Conservation (phyloP, 2,888 invertebrate species). For the Amphipoea lucens region DNA sequence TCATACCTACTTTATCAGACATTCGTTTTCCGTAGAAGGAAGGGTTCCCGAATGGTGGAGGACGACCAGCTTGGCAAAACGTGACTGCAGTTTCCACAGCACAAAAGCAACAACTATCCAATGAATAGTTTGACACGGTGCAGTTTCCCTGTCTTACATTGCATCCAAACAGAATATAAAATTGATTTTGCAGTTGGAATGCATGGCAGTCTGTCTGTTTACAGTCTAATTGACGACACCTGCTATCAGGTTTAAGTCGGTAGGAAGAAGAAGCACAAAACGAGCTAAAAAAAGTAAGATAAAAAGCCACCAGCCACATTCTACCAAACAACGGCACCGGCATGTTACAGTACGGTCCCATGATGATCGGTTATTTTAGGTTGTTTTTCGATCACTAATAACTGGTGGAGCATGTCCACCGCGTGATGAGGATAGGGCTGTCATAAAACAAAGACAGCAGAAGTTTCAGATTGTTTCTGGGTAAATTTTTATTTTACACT, state of each 20-base stretch:
- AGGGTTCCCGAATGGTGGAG: not conserved
- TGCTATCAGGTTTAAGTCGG: slow-evolving; percentile 31
- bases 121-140: not conserved
- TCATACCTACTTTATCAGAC: not conserved
- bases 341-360: slow-evolving; percentile 74
- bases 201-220: slow-evolving; percentile 1
- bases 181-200: slow-evolving; percentile 16
- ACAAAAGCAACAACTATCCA: slow-evolving; percentile 2
- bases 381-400: slow-evolving; percentile 81
- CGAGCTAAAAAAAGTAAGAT: slow-evolving; percentile 29
- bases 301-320: slow-evolving; percentile 46
- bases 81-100: not conserved
- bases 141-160: slow-evolving; percentile 1
- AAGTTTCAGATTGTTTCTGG: not conserved
- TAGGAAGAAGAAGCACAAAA: slow-evolving; percentile 40
- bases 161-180: slow-evolving; percentile 1
- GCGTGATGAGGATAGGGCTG: slow-evolving; percentile 73
- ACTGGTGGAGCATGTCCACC: slow-evolving; percentile 80
- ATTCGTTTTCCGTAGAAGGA: not conserved
- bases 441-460: slow-evolving; percentile 14
- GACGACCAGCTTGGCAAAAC: slow-evolving; percentile 2
- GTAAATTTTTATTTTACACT: not conserved
- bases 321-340: slow-evolving; percentile 67
- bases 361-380: slow-evolving; percentile 79
- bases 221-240: slow-evolving; percentile 9